Percentiles rank a stretch among this genome's conserved stretches.
Conservation (phyloP, 1,140 invertebrate genomes). For the Capitella teleta region DNA sequence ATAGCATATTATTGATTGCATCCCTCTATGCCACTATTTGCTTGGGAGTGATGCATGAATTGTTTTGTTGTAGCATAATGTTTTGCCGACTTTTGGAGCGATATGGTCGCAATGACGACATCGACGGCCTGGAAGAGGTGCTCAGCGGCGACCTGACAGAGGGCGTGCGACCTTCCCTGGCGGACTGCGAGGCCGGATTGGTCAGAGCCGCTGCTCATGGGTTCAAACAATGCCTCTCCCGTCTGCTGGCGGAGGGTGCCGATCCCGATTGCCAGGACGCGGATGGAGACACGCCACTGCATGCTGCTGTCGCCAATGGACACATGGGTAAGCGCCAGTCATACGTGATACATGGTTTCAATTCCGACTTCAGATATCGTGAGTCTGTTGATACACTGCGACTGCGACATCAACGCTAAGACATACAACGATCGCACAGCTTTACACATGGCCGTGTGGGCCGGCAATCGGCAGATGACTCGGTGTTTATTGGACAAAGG, state of each 20-base stretch:
- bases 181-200: constrained; percentile 2
- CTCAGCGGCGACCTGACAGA: background rate
- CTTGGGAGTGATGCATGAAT: too few species aligned
- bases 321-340: background rate
- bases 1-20: too few species aligned
- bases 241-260: constrained; percentile 4
- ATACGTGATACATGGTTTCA: background rate
- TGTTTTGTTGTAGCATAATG: too few species aligned
- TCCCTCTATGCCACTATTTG: too few species aligned
- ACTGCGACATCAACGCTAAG: background rate
- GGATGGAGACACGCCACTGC: constrained; percentile 7
- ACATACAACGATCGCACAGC: background rate
- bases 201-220: constrained; percentile 1
- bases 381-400: background rate
- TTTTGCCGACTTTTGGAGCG: too few species aligned
- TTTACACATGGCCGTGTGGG: constrained; percentile 4
- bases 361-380: background rate
- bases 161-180: background rate
- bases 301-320: constrained; percentile 1
- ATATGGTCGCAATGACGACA: too few species aligned
- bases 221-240: background rate
- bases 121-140: background rate
- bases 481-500: background rate
- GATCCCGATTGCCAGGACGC: constrained; percentile 4
- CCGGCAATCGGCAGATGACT: background rate